Conservation (phyloP, 1,140 invertebrate species). For the Maconellicoccus hirsutus region DNA sequence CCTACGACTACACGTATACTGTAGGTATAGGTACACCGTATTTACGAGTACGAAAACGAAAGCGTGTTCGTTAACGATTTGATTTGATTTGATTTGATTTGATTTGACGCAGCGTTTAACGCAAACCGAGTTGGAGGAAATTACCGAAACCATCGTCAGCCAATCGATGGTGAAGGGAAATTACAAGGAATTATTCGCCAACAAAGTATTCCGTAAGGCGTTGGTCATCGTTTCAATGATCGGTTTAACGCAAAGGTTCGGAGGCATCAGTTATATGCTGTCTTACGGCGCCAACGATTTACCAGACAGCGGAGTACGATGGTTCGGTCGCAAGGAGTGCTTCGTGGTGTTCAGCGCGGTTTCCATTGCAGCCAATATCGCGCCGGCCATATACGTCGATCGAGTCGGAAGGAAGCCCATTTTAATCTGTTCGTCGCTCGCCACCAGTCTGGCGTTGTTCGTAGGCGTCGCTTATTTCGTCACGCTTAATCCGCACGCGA, state of each 20-base stretch:
- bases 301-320: slow-evolving; percentile 33
- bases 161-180: slow-evolving; percentile 29
- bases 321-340: not conserved
- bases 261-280: slow-evolving; percentile 58
- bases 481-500: not conserved
- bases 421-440: slow-evolving; percentile 33
- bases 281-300: slow-evolving; percentile 64
- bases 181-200: slow-evolving; percentile 25
- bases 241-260: slow-evolving; percentile 61
- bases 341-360: slow-evolving; percentile 33
- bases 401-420: slow-evolving; percentile 36
- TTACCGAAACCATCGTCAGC: slow-evolving; percentile 27
- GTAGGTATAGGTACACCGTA: too few species aligned
- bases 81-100: too few species aligned
- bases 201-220: slow-evolving; percentile 38
- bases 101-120: not conserved
- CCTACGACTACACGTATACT: too few species aligned
- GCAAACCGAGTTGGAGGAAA: slow-evolving; percentile 23
- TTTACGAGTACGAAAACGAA: too few species aligned
- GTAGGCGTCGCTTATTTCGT: slow-evolving; percentile 27
- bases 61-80: too few species aligned
- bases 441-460: slow-evolving; percentile 27
- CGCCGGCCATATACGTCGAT: slow-evolving; percentile 32
- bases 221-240: slow-evolving; percentile 50
- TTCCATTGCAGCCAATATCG: slow-evolving; percentile 30